Percentiles rank a stretch among this genome's conserved stretches.
Evolutionary conservation across 1,140 invertebrate genomes (phyloP).

Genomic region (Neodiprion virginianus): DNA sequence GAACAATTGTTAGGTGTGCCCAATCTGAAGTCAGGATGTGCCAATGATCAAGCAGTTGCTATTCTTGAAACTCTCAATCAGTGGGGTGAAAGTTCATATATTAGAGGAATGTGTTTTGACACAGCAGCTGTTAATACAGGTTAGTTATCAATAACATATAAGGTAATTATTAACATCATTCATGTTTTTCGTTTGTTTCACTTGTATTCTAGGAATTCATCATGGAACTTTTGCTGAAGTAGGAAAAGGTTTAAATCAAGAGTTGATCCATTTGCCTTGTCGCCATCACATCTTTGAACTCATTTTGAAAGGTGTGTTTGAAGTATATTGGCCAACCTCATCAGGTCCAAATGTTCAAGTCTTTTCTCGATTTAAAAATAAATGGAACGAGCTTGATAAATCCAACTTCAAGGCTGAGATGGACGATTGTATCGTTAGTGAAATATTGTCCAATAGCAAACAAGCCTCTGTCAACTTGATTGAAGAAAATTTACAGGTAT

Average conservation of each 20-base stretch:
- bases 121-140: constrained; percentile 32
- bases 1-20: constrained; percentile 29
- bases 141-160: constrained; percentile 19
- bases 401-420: constrained; percentile 14
- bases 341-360: constrained; percentile 15
- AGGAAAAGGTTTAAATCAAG: constrained; percentile 15
- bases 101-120: constrained; percentile 33
- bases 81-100: constrained; percentile 19
- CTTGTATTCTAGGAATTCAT: constrained; percentile 13
- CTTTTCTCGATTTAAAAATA: constrained; percentile 15
- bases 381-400: constrained; percentile 13
- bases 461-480: constrained; percentile 14
- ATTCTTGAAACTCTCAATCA: constrained; percentile 26
- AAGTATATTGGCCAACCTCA: constrained; percentile 20
- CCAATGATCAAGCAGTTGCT: constrained; percentile 27
- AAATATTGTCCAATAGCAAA: constrained; percentile 18
- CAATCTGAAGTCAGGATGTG: constrained; percentile 21
- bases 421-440: constrained; percentile 17
- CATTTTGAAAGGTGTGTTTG: constrained; percentile 17
- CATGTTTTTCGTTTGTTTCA: constrained; percentile 7
- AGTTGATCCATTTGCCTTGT: constrained; percentile 20
- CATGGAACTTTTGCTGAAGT: constrained; percentile 10
- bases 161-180: not conserved
- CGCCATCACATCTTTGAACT: constrained; percentile 21
- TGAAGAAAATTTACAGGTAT: constrained; percentile 20